Evolutionary conservation across 2,888 invertebrate genomes (phyloP), one percentile per base, ranked within the genome.

Genomic region (Athripsodes cinereus): DNA sequence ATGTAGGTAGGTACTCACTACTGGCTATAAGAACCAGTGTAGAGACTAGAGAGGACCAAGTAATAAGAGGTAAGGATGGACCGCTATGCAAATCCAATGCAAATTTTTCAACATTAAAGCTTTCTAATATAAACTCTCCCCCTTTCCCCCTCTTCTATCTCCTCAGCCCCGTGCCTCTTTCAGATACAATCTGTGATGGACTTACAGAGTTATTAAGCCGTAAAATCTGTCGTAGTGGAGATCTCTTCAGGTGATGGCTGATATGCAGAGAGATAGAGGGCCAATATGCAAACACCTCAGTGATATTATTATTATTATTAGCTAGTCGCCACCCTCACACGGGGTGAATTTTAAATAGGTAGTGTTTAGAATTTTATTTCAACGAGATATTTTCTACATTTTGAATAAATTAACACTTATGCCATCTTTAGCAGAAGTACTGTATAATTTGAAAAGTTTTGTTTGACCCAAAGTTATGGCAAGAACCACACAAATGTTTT

Each of bases 31-130:
- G 55, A 55, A 48, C 34, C 49, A 49, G 55, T 31, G 22, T 34
- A 49, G 49, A 16, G 40, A 16, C 8, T 6, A 26, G 26, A 26
- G 26, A 26, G 57, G 54, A 50, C 47, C 49, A 34, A 57, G 59
- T 59, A 63, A 63, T 63, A 63, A 63, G 63, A 61, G 63, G 56
- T 57, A 59, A 61, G 61, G 63, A 59, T 52, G 55, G 59, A 54
- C 61, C 63, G 53, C 57, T 61, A 63, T 63, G 63, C 58, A 63
- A 63, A 63, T 63, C 55, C 50, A 22, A 63, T 63, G 63, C 63
- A 63, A 63, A 63, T 63, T 63, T 63, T 61, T 59, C 54, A 55
- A 61, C 63, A 63, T 63, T 63, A 63, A 63, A 61, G 63, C 60
- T 58, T 61, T 59, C 61, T 59, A 61, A 63, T 63, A 63, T 63